These are phyloP conservation scores for Scolopax mira DNA, from an alignment of 2,113 vertebrate genomes.

Conservation along the genomic window DNA sequence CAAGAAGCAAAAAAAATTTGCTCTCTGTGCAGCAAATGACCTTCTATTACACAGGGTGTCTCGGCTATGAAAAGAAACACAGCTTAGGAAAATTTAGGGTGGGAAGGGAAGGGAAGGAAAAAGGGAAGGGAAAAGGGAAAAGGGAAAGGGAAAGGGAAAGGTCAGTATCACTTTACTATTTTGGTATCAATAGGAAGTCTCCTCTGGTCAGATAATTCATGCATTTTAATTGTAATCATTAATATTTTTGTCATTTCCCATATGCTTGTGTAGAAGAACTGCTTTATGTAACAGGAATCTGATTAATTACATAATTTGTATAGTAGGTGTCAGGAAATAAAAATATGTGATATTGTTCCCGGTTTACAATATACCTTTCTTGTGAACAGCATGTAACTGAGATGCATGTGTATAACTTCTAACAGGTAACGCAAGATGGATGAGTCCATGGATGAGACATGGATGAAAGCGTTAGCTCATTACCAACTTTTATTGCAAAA, in stretches of 20 bases:
- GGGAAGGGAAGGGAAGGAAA: neutral
- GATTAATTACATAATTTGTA: neutral
- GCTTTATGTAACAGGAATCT: neutral
- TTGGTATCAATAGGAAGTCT: neutral
- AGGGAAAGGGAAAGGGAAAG: neutral
- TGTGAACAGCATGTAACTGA: neutral
- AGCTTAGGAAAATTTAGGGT: neutral
- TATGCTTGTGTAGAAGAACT: neutral
- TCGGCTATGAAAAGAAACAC: neutral
- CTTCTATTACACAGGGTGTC: neutral
- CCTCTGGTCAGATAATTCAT: neutral
- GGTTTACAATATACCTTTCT: neutral
- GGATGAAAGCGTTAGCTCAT: neutral
- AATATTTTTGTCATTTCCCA: neutral
- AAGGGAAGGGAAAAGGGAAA: too few species aligned
- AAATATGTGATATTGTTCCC: neutral
- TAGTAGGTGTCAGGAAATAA: neutral
- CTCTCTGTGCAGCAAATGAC: neutral
- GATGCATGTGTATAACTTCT: too few species aligned
- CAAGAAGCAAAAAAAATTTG: constrained; percentile 12
- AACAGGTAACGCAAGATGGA: too few species aligned
- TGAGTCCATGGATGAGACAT: too few species aligned
- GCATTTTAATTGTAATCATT: neutral
- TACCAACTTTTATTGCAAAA: neutral
- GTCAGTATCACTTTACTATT: accelerated